Percentiles rank a stretch among this genome's conserved stretches.
Evolutionary conservation across 2,797 vertebrate genomes (phyloP).

Genomic region (Alosa sapidissima): DNA sequence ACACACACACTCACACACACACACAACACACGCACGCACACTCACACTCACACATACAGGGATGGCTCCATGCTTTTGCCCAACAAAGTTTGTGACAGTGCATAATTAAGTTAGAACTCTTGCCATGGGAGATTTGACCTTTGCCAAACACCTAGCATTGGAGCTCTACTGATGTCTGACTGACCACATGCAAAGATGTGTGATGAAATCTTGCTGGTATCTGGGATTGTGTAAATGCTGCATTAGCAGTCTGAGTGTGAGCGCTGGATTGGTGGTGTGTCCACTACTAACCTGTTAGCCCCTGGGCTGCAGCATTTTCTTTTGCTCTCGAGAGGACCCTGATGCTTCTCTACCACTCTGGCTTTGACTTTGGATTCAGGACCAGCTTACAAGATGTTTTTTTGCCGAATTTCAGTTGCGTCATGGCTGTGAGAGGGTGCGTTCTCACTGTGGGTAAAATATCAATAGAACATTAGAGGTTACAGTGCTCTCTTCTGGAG

Average conservation of each 20-base stretch:
- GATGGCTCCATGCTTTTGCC: background rate
- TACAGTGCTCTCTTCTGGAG: conserved; percentile 3
- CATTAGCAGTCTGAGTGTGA: background rate
- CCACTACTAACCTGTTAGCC: background rate
- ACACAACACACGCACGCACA: background rate
- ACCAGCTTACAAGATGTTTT: too few relatives aligned
- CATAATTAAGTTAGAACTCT: background rate
- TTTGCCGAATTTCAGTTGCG: too few relatives aligned
- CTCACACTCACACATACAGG: background rate
- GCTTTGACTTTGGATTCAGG: background rate
- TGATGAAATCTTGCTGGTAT: background rate
- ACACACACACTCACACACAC: background rate
- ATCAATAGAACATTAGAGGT: background rate
- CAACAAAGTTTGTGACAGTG: background rate
- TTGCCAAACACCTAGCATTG: background rate
- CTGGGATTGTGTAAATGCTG: background rate
- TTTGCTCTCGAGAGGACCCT: background rate
- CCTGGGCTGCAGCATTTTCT: background rate
- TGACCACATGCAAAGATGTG: background rate
- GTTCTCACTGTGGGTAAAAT: background rate
- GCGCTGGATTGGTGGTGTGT: background rate
- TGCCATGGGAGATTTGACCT: background rate
- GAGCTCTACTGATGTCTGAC: background rate
- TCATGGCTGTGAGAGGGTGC: background rate
- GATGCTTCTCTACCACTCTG: background rate